Base-by-base conservation (phyloP, 2,888 invertebrate species). In the Nudaria mundana region DNA sequence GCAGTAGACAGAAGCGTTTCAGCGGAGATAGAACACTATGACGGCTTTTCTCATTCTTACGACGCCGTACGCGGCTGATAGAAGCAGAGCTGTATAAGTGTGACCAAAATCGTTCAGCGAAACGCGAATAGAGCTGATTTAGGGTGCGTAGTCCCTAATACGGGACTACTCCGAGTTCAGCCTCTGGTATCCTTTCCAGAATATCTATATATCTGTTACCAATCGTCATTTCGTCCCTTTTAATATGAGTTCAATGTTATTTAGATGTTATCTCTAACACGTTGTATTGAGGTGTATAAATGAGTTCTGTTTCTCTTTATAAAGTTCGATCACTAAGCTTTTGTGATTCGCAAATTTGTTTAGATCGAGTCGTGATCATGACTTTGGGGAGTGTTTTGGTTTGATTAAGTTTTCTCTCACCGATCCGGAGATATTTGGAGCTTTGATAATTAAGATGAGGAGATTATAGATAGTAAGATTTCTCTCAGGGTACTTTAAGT, bases 201-300 rank as follows among this genome's bases (percentile, higher is more conserved):
- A 5, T 33, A 29, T 33, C 26, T 40, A 52, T 10, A n/a, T n/a
- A 50, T 59, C 61, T 36, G 14, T 31, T 45, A 44, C 41, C 52
- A 63, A 76, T 78, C 63, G 76, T 63, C 61, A 71, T 76, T 81
- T 74, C 56, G 75, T 78, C 66, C 79, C 73, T 79, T 81, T 80
- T 78, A 81, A 79, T 82, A 80, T 75, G 70, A 76, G 69, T 74
- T 66, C 70, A 74, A 81, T 73, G 81, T 67, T 73, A 68, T 81
- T 81, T 68, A 82, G 82, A 84, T 84, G 41, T 33, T 73, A 83
- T 82, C 83, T 15, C 25, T n/a, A 43, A 25, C 58, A 48, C 63
- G 68, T 75, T 81, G 81, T 80, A 82, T 77, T 82, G 83, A 84
- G 81, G 80, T 81, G 77, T 67, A 83, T 76, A 81, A 82, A 82